phyloP scores from a whole-genome alignment of 2,113 vertebrate genomes.

The Podocnemis expansa region DNA sequence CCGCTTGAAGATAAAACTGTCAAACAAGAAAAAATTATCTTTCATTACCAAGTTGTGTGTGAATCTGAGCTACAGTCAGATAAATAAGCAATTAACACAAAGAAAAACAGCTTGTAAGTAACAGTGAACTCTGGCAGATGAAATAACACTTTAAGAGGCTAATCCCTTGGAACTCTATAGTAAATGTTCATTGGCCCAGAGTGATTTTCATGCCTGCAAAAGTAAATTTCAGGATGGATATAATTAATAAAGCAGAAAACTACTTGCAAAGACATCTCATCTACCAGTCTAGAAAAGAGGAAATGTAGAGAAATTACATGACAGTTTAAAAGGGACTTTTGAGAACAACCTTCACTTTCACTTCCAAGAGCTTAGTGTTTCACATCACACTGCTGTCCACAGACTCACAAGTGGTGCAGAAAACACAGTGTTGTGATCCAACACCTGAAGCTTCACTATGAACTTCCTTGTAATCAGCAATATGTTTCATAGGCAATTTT shows the following conservation, averaged over 20 bases:
- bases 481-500: not conserved
- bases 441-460: rapidly evolving
- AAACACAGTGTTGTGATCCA: rapidly evolving
- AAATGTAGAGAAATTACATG: not conserved
- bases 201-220: not conserved
- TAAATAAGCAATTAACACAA: not conserved
- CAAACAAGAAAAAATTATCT: not conserved
- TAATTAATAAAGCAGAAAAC: not conserved
- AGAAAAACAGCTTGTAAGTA: not conserved
- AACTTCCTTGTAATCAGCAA: rapidly evolving
- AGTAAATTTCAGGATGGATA: not conserved
- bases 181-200: not conserved
- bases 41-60: rapidly evolving
- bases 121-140: not conserved
- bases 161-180: not conserved
- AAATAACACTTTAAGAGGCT: rapidly evolving
- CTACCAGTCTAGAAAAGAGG: not conserved
- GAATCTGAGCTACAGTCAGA: not conserved
- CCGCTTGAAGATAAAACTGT: not conserved
- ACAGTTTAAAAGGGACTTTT: not conserved
- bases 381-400: not conserved
- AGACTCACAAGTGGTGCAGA: rapidly evolving
- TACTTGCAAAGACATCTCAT: not conserved
- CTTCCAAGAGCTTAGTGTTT: not conserved
- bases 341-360: not conserved